phyloP scores from a whole-genome alignment of 2,113 vertebrate genomes.

The Pseudonaja textilis region DNA sequence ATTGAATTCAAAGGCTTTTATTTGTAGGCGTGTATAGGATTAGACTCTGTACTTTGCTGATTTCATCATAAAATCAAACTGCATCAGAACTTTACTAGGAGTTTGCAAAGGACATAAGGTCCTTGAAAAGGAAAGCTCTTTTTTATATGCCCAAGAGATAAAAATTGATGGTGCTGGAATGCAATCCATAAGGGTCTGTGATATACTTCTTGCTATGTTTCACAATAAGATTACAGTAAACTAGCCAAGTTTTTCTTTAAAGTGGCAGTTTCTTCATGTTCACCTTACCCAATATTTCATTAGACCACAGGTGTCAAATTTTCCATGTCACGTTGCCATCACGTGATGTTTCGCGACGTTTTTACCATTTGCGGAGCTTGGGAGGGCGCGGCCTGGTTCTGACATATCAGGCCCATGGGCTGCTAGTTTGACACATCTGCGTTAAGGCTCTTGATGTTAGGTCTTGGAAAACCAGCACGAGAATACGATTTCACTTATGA shows the following conservation, averaged over 20 bases:
- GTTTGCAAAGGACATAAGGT: not conserved
- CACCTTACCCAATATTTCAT: not conserved
- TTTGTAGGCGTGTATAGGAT: not conserved
- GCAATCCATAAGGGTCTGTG: not conserved
- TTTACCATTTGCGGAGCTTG: no score
- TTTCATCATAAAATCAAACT: not conserved
- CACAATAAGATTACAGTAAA: not conserved
- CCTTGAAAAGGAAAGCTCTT: not conserved
- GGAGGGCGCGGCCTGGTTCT: no score
- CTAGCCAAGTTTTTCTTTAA: not conserved
- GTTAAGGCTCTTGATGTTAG: no score
- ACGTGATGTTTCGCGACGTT: no score
- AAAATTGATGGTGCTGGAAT: not conserved
- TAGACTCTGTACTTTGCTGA: not conserved
- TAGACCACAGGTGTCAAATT: not conserved
- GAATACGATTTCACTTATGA: not conserved
- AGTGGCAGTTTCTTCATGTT: not conserved
- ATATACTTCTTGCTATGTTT: not conserved
- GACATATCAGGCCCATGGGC: no score
- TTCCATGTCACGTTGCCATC: no score
- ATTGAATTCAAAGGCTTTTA: not conserved
- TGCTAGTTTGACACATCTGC: no score
- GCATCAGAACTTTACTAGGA: no score
- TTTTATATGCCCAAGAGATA: not conserved
- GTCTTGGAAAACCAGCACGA: not conserved